Evolutionary conservation across 2,113 vertebrate genomes (phyloP), one percentile per base, ranked within the genome.

Genomic region (Thomomys bottae): DNA sequence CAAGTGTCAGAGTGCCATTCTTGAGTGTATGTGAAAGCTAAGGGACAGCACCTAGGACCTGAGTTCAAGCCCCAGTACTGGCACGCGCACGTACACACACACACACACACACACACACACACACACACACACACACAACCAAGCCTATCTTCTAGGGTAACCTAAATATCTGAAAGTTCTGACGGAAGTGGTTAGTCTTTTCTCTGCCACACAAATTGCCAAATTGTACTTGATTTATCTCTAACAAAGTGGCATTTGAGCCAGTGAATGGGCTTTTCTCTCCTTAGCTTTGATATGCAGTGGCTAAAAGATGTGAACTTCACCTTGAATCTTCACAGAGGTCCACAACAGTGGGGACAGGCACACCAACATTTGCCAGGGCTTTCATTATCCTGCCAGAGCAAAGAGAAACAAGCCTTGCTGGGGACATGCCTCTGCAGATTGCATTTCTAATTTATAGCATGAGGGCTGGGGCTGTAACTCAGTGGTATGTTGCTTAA

Each of bases 311-410:
- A 77, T 54, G 77, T 82, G 20, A 77, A 45, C 54, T 30, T 97
- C 96, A 99, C 98, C 98, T 98, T 64, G 96, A 94, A 92, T 98
- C 98, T 94, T 98, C 97, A 6, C 98, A 98, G 67, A 98, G 95
- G 67, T 96, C 94, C 57, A 98, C 95, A 64, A 98, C 97, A 80
- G 94, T 90, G 64, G 98, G 98, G 38, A 98, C 98, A 90, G 98
- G 98, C 86, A 98, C 91, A 11, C 97, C 98, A 49, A 95, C 95
- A 11, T 91, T 96, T 6, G 91, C 88, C 17, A 99, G 98, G 34
- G 98, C 97, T 95, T 98, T 98, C 96, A 98, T 95, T 30, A 99
- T 12, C 95, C 98, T 99, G 95, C 66, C 89, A 91, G 84, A 61
- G 92, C 0, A 91, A 96, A 96, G 17, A 15, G 23, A 84, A 72